These are phyloP conservation scores for Helicoverpa assulta DNA, from an alignment of 2,888 invertebrate species.

Conservation along the genomic window DNA sequence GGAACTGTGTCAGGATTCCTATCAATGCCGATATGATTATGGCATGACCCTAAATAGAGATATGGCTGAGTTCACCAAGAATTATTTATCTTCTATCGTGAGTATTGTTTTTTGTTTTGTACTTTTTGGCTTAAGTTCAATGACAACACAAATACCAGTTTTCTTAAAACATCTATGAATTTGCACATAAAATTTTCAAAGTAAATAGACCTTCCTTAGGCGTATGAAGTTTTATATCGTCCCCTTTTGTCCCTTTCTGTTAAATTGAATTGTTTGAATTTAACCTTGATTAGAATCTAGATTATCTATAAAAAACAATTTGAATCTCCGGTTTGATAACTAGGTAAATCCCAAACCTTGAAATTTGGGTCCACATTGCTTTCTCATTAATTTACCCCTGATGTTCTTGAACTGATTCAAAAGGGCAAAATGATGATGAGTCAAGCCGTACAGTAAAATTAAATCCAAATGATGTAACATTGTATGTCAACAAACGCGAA, in stretches of 20 bases:
- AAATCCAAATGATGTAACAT: slow-evolving; percentile 19
- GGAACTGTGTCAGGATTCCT: slow-evolving; percentile 94
- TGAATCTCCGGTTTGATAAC: not conserved
- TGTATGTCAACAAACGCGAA: slow-evolving; percentile 13
- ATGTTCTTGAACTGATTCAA: not conserved
- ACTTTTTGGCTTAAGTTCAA: too few relatives aligned
- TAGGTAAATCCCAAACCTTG: not conserved
- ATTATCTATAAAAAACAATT: not conserved
- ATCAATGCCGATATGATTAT: slow-evolving; percentile 97
- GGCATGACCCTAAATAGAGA: slow-evolving; percentile 95
- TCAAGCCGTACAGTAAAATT: not conserved
- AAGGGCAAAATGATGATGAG: not conserved
- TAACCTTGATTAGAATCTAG: too few relatives aligned
- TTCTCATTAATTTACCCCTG: too few relatives aligned
- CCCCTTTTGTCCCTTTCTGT: too few relatives aligned
- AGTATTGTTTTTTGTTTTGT: slow-evolving; percentile 68
- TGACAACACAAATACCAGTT: too few relatives aligned
- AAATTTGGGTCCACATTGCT: too few relatives aligned
- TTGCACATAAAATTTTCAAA: too few relatives aligned
- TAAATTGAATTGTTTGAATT: too few relatives aligned
- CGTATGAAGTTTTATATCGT: too few relatives aligned
- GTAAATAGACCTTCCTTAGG: too few relatives aligned
- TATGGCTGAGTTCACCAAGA: slow-evolving; percentile 96
- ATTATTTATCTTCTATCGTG: slow-evolving; percentile 93
- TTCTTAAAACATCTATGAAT: too few relatives aligned